phyloP scores from a whole-genome alignment of 2,113 vertebrate genomes.

The Plectropomus leopardus region DNA sequence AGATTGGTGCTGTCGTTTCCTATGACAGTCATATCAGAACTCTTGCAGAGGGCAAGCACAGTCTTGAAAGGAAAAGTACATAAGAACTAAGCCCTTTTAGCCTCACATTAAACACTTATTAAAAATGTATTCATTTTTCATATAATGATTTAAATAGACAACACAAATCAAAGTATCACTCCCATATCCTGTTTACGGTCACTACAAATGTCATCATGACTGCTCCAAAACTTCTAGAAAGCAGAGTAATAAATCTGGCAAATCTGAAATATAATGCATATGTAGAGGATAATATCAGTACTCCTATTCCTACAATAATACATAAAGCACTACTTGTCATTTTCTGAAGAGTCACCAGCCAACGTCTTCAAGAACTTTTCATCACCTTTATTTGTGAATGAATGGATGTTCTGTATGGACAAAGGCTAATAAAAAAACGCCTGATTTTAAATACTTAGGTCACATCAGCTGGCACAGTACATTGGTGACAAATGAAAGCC shows the following conservation, averaged over 20 bases:
- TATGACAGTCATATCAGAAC: slow-evolving; percentile 46
- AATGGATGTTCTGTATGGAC: background rate
- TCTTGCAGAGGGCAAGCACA: slow-evolving; percentile 9
- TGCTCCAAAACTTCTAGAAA: background rate
- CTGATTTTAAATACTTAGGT: slow-evolving; percentile 23
- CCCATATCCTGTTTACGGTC: background rate
- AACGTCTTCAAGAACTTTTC: background rate
- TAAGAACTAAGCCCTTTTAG: background rate
- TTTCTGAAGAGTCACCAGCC: too few species aligned
- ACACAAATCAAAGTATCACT: background rate
- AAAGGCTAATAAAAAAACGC: background rate
- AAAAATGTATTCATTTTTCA: background rate
- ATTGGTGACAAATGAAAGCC: slow-evolving; percentile 78
- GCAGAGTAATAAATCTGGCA: background rate
- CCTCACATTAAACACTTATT: background rate
- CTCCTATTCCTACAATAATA: background rate
- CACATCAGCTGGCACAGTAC: slow-evolving; percentile 45
- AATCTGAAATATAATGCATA: background rate
- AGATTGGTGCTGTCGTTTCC: slow-evolving; percentile 64
- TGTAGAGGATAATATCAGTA: background rate
- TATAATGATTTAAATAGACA: background rate
- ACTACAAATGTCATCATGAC: background rate
- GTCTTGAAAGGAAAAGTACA: slow-evolving; percentile 3
- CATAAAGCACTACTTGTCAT: background rate
- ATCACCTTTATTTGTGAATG: background rate